phyloP scores from a whole-genome alignment of 2,113 vertebrate genomes.

The Rhineura floridana region DNA sequence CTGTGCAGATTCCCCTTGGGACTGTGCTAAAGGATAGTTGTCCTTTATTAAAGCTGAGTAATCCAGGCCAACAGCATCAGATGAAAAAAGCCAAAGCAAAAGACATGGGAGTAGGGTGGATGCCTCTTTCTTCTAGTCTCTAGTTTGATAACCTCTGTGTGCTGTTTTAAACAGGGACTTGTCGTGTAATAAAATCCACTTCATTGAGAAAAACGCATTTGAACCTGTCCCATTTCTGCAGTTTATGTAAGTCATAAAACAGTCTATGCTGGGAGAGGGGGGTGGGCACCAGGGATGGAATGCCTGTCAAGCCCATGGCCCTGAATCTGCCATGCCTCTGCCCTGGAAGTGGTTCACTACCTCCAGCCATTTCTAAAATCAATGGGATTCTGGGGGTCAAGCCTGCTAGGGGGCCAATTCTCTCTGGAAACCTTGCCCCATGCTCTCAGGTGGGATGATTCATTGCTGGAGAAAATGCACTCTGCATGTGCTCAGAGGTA shows the following conservation, averaged over 20 bases:
- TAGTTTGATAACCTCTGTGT: background rate
- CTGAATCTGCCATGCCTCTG: background rate
- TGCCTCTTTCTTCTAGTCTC: background rate
- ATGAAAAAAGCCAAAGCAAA: background rate
- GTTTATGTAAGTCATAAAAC: constrained; percentile 57
- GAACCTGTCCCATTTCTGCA: constrained; percentile 63
- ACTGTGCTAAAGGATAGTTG: background rate
- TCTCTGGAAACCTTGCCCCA: background rate
- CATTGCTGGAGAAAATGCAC: background rate
- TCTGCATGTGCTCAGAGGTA: background rate
- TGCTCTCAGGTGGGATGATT: background rate
- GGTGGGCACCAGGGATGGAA: background rate
- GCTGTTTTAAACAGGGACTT: constrained; percentile 67
- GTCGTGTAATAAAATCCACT: constrained; percentile 62
- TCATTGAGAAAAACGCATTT: constrained; percentile 57
- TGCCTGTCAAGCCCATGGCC: background rate
- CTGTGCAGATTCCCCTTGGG: background rate
- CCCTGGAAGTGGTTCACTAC: background rate
- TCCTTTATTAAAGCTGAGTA: background rate
- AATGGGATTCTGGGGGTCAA: background rate
- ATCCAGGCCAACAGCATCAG: background rate
- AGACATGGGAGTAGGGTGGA: background rate
- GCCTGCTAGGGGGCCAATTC: background rate
- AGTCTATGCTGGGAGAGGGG: background rate
- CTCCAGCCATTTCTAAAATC: background rate